Conservation (phyloP, 2,797 vertebrate species). For the Jordanella pulchra region DNA sequence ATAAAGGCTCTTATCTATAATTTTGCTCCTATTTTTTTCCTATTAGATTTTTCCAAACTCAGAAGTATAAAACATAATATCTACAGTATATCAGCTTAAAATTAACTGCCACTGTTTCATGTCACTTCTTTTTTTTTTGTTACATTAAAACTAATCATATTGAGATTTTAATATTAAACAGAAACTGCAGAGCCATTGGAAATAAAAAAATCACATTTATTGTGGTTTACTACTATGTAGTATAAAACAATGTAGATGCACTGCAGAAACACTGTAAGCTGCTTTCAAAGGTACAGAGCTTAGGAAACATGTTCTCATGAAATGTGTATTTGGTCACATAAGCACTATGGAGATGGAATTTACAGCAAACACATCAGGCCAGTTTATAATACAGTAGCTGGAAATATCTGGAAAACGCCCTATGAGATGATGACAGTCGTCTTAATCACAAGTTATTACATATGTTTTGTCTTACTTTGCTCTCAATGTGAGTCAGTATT, state of each 20-base stretch:
- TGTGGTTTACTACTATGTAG: conserved; percentile 75
- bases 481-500: conserved; percentile 41
- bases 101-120: conserved; percentile 62
- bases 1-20: conserved; percentile 91
- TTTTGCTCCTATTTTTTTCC: conserved; percentile 76
- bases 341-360: conserved; percentile 25
- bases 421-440: conserved; percentile 23
- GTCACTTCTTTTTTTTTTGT: conserved; percentile 44
- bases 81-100: conserved; percentile 49
- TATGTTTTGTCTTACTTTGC: conserved; percentile 31
- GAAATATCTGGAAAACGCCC: conserved; percentile 16
- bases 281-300: conserved; percentile 60
- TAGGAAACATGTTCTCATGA: conserved; percentile 65
- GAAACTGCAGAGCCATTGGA: conserved; percentile 50
- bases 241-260: conserved; percentile 48
- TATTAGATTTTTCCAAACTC: conserved; percentile 43
- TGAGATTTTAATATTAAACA: conserved; percentile 36
- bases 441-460: conserved; percentile 37
- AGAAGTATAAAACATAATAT: conserved; percentile 21
- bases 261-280: conserved; percentile 45
- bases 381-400: conserved; percentile 13
- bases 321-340: conserved; percentile 23
- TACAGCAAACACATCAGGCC: conserved; percentile 24
- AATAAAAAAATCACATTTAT: conserved; percentile 42
- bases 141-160: conserved; percentile 32